Percentiles rank a stretch among this genome's conserved stretches.
Evolutionary conservation across 2,888 invertebrate genomes (phyloP).

Genomic region (Megaustenia siamemsis): DNA sequence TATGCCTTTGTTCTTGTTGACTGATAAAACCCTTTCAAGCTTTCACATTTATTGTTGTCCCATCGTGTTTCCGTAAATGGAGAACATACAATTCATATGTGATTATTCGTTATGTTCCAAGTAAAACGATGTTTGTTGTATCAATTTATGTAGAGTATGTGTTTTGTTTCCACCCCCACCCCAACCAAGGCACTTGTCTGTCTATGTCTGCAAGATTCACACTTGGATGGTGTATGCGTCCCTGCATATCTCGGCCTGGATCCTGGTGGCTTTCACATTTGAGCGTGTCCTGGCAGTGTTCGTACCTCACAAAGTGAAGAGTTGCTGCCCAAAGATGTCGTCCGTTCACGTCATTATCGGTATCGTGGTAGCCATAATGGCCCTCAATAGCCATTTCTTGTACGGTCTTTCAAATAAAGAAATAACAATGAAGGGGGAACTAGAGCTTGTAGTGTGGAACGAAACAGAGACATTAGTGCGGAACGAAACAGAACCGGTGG

Average conservation of each 20-base stretch:
- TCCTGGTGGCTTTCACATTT: conserved; percentile 71
- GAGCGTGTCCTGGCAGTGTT: conserved; percentile 71
- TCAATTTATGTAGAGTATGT: too few species aligned
- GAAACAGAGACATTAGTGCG: not conserved
- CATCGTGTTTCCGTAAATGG: too few species aligned
- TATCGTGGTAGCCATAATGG: conserved; percentile 58
- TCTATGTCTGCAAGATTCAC: conserved; percentile 60
- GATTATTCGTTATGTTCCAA: too few species aligned
- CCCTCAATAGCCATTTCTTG: conserved; percentile 66
- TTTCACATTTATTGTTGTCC: too few species aligned
- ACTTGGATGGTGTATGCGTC: conserved; percentile 68
- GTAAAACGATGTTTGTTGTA: too few species aligned
- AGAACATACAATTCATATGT: too few species aligned
- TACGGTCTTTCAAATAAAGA: too few species aligned
- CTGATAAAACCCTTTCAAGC: too few species aligned
- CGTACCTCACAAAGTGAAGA: conserved; percentile 66
- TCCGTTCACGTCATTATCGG: conserved; percentile 57
- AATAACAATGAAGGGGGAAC: too few species aligned
- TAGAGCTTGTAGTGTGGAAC: not conserved
- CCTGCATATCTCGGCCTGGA: conserved; percentile 72
- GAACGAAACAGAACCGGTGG: too few species aligned
- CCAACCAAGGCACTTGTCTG: conserved; percentile 5
- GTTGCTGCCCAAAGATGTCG: conserved; percentile 59
- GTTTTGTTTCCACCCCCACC: not conserved
- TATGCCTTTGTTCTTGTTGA: too few species aligned